Conservation (phyloP, 2,113 vertebrate species). For the Chaenocephalus aceratus region DNA sequence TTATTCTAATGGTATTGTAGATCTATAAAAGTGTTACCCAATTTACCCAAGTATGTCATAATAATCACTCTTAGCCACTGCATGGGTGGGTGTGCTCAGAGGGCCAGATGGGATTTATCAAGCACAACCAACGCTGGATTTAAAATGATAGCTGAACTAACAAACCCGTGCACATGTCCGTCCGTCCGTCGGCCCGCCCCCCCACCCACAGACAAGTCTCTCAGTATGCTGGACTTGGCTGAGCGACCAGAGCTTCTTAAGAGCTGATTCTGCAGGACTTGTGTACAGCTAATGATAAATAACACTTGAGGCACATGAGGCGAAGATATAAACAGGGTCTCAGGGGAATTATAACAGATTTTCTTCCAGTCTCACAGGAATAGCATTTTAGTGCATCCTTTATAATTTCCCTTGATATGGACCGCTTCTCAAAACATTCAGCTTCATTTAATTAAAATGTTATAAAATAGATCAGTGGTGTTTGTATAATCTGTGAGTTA, state of each 20-base stretch:
- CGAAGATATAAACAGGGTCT: constrained; percentile 35
- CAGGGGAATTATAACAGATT: constrained; percentile 54
- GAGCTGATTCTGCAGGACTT: constrained; percentile 40
- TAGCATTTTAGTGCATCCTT: constrained; percentile 5
- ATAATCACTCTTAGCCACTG: constrained; percentile 37
- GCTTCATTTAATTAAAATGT: constrained; percentile 3
- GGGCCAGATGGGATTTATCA: constrained; percentile 45
- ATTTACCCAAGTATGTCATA: constrained; percentile 27
- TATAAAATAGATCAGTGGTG: neutral
- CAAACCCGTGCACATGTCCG: constrained; percentile 2
- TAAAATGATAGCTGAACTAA: constrained; percentile 43
- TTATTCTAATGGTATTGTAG: constrained; percentile 12
- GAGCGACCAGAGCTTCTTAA: constrained; percentile 38
- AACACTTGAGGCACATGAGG: constrained; percentile 57
- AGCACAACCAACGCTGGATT: constrained; percentile 54
- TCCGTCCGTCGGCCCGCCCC: too few relatives aligned
- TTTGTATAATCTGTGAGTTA: neutral
- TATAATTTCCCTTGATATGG: neutral
- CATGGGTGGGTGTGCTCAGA: constrained; percentile 7
- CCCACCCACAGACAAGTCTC: neutral
- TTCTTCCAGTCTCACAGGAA: constrained; percentile 20
- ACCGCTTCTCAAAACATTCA: constrained; percentile 21
- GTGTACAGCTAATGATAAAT: constrained; percentile 41
- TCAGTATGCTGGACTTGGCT: constrained; percentile 45
- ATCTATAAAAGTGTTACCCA: constrained; percentile 14